Conservation (phyloP, 2,113 vertebrate species). For the Nestor notabilis region DNA sequence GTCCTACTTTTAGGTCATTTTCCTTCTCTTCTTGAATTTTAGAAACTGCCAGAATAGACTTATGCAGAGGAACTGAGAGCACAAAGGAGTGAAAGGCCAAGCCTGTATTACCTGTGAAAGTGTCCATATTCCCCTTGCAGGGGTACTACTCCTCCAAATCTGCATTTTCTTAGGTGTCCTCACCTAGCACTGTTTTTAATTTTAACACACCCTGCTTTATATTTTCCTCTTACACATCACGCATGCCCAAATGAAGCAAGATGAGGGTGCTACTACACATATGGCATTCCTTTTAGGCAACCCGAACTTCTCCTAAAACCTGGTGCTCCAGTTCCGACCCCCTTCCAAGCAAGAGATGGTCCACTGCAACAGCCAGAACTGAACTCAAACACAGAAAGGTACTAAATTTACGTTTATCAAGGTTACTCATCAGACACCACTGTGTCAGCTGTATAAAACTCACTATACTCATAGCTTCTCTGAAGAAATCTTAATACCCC, state of each 20-base stretch:
- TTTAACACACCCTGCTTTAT: not conserved
- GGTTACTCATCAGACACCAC: not conserved
- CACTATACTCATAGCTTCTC: not conserved
- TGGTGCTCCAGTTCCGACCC: not conserved
- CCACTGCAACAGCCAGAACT: not conserved
- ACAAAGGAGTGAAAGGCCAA: not conserved
- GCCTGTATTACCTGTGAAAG: not conserved
- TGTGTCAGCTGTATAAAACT: not conserved
- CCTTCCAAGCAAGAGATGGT: not conserved
- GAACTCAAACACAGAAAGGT: not conserved
- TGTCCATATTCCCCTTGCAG: not conserved
- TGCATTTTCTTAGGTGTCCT: not conserved
- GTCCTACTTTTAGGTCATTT: not conserved
- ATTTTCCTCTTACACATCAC: not conserved
- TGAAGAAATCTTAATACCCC: not conserved
- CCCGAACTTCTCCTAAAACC: not conserved
- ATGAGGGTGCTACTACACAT: not conserved
- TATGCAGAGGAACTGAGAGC: not conserved
- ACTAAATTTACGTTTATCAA: not conserved
- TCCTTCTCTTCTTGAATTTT: not conserved
- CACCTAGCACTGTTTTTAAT: not conserved
- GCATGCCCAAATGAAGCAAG: not conserved
- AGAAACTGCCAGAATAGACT: not conserved
- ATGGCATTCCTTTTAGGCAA: not conserved
- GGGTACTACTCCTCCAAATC: not conserved